Conservation (phyloP, 2,797 vertebrate genomes). For the Florisuga fusca region DNA sequence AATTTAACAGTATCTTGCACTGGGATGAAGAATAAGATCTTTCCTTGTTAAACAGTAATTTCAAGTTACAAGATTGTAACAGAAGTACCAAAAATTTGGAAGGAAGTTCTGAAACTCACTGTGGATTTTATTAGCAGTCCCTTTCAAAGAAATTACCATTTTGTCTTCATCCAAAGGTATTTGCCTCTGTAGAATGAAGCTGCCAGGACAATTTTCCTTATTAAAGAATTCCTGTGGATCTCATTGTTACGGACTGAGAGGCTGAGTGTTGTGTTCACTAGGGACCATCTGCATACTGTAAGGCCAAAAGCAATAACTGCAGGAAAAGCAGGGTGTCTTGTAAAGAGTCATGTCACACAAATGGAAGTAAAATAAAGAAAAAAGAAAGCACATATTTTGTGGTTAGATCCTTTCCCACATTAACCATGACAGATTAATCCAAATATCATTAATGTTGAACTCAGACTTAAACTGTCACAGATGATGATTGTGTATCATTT, state of each 20-base stretch:
- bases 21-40: neutral
- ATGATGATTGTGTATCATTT: neutral
- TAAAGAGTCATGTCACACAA: neutral
- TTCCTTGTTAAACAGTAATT: neutral
- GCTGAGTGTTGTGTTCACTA: neutral
- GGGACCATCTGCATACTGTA: neutral
- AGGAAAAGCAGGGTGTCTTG: neutral
- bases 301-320: neutral
- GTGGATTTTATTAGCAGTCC: neutral
- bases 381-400: neutral
- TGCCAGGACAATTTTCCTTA: neutral
- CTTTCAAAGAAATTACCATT: neutral
- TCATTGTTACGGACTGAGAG: neutral
- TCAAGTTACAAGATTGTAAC: neutral
- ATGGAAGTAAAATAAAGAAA: neutral
- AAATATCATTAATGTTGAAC: neutral
- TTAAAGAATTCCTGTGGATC: neutral
- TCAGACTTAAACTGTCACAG: neutral
- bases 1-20: neutral
- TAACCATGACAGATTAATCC: neutral
- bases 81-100: neutral
- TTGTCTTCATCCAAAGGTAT: neutral
- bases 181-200: neutral
- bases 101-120: neutral
- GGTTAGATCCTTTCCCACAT: neutral